Conservation (phyloP, 1,140 invertebrate species). For the Macrosteles quadrilineatus region DNA sequence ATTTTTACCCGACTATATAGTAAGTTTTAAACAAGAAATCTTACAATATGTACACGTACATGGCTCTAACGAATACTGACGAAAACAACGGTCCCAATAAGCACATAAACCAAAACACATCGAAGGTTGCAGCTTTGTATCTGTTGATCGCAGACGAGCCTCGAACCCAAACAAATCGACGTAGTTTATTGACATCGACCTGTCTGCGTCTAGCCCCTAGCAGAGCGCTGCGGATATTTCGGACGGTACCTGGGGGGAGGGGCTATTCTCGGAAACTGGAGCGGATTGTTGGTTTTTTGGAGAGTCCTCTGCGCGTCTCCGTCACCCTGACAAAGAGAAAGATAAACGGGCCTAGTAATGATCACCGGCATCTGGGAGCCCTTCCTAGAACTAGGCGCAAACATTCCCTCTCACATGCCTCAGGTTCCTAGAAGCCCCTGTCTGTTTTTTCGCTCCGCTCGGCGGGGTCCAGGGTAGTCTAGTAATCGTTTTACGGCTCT, state of each 20-base stretch:
- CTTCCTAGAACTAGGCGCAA: background rate
- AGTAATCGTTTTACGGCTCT: too few species aligned
- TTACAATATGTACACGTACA: too few species aligned
- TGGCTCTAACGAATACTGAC: background rate
- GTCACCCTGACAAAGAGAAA: background rate
- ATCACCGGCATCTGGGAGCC: background rate
- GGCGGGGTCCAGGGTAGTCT: too few species aligned
- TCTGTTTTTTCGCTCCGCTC: too few species aligned
- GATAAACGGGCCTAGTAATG: background rate
- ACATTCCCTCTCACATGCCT: too few species aligned
- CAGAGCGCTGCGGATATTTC: background rate
- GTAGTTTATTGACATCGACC: too few species aligned
- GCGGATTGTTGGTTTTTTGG: conserved; percentile 16
- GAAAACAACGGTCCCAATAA: background rate
- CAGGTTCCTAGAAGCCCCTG: too few species aligned
- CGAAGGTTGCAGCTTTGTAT: background rate
- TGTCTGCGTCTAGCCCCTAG: background rate
- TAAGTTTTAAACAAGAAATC: too few species aligned
- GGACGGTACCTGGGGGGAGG: background rate
- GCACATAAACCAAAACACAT: background rate
- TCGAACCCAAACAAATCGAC: too few species aligned
- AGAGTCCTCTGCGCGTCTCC: background rate
- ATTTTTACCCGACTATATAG: too few species aligned
- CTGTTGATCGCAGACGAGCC: background rate
- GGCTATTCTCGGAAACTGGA: conserved; percentile 14